These are phyloP conservation scores for Strix aluco DNA, from an alignment of 2,113 vertebrate genomes.

Conservation along the genomic window DNA sequence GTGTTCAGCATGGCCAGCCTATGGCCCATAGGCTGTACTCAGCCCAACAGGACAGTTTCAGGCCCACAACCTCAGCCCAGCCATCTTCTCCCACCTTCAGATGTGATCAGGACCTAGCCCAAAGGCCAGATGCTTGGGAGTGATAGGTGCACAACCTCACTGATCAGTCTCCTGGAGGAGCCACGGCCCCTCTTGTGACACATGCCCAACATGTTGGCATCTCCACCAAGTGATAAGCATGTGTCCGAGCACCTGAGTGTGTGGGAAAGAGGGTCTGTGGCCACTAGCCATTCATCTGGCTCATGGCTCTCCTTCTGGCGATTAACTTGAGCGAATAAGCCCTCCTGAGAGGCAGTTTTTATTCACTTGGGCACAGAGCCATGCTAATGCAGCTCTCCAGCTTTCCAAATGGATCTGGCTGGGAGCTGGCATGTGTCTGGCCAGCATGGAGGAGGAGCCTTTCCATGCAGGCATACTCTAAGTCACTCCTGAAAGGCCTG, in stretches of 20 bases:
- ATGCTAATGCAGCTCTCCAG: conserved; percentile 8
- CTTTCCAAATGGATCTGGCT: conserved; percentile 32
- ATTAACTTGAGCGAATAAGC: background rate
- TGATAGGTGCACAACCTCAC: too few species aligned
- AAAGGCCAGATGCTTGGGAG: background rate
- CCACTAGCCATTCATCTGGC: background rate
- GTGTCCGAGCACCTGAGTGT: background rate
- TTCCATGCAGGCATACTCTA: background rate
- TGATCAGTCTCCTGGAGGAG: background rate
- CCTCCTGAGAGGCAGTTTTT: background rate
- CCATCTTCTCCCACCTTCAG: background rate
- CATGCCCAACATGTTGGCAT: background rate
- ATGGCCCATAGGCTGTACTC: background rate
- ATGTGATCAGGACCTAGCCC: background rate
- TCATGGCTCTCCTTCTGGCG: background rate
- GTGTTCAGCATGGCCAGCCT: background rate
- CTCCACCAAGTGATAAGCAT: background rate
- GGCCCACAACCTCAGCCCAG: background rate
- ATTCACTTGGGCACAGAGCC: conserved; percentile 13
- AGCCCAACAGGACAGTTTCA: background rate
- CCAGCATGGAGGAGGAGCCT: background rate
- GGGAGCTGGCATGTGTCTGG: conserved; percentile 4
- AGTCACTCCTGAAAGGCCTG: background rate
- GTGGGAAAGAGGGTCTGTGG: background rate
- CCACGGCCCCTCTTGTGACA: background rate